Conservation (phyloP, 2,113 vertebrate genomes). For the Xenopus borealis region DNA sequence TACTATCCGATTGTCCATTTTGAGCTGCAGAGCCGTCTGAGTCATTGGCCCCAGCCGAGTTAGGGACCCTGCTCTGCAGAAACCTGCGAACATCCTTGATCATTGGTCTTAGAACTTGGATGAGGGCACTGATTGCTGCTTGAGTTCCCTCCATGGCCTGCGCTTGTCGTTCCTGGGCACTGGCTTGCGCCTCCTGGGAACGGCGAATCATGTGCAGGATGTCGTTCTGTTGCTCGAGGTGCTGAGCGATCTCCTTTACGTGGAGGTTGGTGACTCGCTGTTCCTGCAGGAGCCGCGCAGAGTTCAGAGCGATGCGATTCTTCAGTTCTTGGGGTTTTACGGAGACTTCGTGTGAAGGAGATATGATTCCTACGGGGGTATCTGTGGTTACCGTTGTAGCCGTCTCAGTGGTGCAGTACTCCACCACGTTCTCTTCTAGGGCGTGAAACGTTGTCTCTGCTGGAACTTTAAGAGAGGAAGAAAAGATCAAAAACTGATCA, state of each 20-base stretch:
- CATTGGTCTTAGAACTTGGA: conserved; percentile 88
- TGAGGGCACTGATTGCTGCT: conserved; percentile 84
- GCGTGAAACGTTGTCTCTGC: conserved; percentile 86
- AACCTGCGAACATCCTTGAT: conserved; percentile 91
- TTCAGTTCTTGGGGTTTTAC: conserved; percentile 91
- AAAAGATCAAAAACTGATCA: conserved; percentile 23
- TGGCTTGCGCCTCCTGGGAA: conserved; percentile 91
- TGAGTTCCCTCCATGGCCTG: conserved; percentile 94
- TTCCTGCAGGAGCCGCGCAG: conserved; percentile 91
- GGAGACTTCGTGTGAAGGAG: conserved; percentile 69
- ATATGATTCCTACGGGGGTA: conserved; percentile 79
- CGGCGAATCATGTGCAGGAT: conserved; percentile 91
- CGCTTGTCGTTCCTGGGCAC: conserved; percentile 91
- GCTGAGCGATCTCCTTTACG: conserved; percentile 91
- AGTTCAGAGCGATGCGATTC: conserved; percentile 92
- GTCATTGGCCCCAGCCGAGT: conserved; percentile 47
- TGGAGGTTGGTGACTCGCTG: conserved; percentile 93
- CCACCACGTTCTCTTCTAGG: conserved; percentile 87
- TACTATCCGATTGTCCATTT: conserved; percentile 61
- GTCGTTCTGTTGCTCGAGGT: conserved; percentile 92
- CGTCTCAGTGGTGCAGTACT: conserved; percentile 89
- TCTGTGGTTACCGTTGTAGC: conserved; percentile 68
- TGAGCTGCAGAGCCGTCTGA: conserved; percentile 53
- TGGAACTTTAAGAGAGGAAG: conserved; percentile 61
- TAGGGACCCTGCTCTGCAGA: conserved; percentile 74